phyloP scores from a whole-genome alignment of 2,113 vertebrate genomes.

The Tachuris rubrigastra region DNA sequence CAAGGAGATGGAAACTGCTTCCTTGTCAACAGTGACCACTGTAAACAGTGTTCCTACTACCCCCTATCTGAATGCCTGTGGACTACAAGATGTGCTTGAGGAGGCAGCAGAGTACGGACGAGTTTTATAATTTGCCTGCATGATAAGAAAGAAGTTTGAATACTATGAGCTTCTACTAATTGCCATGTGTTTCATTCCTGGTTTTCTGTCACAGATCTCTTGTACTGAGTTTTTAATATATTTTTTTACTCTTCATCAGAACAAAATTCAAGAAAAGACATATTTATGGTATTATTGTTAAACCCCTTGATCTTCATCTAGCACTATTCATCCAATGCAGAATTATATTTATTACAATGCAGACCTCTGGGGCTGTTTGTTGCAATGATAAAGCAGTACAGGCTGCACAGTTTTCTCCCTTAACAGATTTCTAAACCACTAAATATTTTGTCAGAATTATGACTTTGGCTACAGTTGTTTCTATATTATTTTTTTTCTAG shows the following conservation, averaged over 20 bases:
- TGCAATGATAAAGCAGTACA: neutral
- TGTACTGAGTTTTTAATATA: neutral
- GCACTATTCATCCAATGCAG: neutral
- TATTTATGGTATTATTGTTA: neutral
- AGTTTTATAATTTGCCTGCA: neutral
- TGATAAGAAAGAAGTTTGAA: neutral
- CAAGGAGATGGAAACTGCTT: neutral
- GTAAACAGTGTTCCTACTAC: neutral
- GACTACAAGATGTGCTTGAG: neutral
- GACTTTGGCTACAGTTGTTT: neutral
- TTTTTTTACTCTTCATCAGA: neutral
- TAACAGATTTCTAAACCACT: neutral
- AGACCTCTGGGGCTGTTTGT: neutral
- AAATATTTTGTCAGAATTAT: neutral
- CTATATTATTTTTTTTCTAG: neutral
- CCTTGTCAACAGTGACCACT: neutral
- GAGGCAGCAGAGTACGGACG: neutral
- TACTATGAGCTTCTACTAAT: neutral
- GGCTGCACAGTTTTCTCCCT: neutral
- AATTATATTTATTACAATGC: neutral
- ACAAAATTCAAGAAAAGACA: neutral
- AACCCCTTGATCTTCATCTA: neutral
- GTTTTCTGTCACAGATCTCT: neutral
- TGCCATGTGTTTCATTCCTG: neutral
- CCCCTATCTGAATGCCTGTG: neutral